Conservation (phyloP, 2,888 invertebrate species). For the Lithosia quadra region DNA sequence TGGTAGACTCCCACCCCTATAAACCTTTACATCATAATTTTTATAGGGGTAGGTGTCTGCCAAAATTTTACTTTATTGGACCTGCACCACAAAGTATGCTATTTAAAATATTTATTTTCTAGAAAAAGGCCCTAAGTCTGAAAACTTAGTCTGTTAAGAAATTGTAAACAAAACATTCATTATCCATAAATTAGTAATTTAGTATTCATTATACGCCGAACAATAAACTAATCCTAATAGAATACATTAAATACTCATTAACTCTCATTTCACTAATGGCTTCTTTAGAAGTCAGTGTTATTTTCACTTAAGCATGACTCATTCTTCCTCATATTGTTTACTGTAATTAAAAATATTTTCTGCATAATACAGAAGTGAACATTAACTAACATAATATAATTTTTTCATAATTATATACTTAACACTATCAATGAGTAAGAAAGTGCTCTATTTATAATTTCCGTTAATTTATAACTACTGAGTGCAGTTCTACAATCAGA, state of each 20-base stretch:
- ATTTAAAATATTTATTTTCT: neutral
- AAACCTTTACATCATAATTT: too few species aligned
- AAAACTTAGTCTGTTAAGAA: neutral
- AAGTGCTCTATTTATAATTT: too few species aligned
- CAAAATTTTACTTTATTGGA: too few species aligned
- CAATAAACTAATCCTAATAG: neutral
- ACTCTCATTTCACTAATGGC: neutral
- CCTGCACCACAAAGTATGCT: conserved; percentile 68
- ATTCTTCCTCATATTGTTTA: neutral
- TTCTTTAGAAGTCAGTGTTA: neutral
- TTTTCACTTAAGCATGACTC: neutral
- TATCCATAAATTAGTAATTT: neutral
- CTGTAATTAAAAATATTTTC: neutral
- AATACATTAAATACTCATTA: neutral
- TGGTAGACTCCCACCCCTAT: too few species aligned
- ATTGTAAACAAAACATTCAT: conserved; percentile 13
- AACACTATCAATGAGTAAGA: too few species aligned
- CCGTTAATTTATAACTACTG: too few species aligned
- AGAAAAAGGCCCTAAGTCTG: neutral
- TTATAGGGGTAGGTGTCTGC: too few species aligned
- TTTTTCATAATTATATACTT: too few species aligned
- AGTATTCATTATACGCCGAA: neutral
- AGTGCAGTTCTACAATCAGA: too few species aligned
- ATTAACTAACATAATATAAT: too few species aligned
- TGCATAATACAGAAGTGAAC: neutral